phyloP scores from a whole-genome alignment of 2,113 vertebrate genomes.

The Gasterosteus nipponicus region DNA sequence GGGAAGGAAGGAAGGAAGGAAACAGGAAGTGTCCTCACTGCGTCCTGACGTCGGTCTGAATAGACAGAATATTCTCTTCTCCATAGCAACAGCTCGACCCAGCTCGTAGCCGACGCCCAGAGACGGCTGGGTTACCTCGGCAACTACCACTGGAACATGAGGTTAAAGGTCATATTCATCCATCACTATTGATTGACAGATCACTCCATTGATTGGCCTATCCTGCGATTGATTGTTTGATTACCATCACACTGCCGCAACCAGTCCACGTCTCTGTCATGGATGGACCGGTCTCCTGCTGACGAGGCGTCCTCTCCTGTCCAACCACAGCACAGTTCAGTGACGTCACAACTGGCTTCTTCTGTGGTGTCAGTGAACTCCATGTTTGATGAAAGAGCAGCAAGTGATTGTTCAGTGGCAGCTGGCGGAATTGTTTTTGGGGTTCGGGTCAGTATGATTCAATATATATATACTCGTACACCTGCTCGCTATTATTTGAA shows the following conservation, averaged over 20 bases:
- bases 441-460: no score
- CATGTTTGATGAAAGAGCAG: no score
- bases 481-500: no score
- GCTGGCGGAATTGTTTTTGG: no score
- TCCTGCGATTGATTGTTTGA: neutral
- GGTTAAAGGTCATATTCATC: no score
- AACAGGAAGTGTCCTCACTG: constrained; percentile 51
- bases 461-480: no score
- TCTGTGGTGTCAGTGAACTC: no score
- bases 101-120: constrained; percentile 74
- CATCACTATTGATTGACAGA: neutral
- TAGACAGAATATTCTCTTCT: constrained; percentile 64
- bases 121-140: constrained; percentile 71
- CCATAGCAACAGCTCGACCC: constrained; percentile 53
- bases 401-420: no score
- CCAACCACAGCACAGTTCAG: constrained; percentile 52
- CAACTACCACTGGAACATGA: constrained; percentile 53
- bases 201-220: neutral
- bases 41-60: constrained; percentile 63
- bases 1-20: neutral
- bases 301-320: constrained; percentile 48
- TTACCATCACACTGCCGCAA: constrained; percentile 60
- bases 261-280: constrained; percentile 66
- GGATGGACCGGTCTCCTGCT: constrained; percentile 43
- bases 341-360: constrained; percentile 17